Base-by-base conservation (phyloP, 2,888 invertebrate genomes). In the Scelioninae gen. 1 region DNA sequence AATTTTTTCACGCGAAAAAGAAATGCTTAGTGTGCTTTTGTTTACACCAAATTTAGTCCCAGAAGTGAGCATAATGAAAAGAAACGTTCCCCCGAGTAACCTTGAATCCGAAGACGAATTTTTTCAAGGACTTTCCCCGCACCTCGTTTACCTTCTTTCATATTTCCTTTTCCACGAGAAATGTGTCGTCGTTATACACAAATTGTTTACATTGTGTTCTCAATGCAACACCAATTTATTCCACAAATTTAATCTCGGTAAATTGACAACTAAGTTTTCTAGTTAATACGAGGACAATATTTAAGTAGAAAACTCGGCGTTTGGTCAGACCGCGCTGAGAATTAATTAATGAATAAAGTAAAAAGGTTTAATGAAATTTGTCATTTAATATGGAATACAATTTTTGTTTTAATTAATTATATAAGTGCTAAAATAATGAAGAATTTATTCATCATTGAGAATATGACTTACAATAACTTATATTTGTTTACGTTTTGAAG, bases 101-200 rank as follows among this genome's bases (percentile, higher is more conserved):
- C 72, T 72, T 72, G 60, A 60, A 60, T 60, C 63, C 58, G 85
- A 85, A 82, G 86, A 86, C 79, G 86, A 85, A 82, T 86, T 86
- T 79, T 90, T 9, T 47, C 47, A 8, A 47, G 16, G 47, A 9
- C n/a, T 13, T 2, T n/a, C 9, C n/a, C 6, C 11, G 85, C 29
- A 56, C 45, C 55, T 68, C 68, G 68, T 68, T 66, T 45, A 56
- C 68, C 56, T 47, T 47, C 56, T 32, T 45, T 15, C 45, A 47
- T 13, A 69, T 69, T 69, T 56, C 56, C 56, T 56, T 56, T 56
- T 47, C 16, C 32, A 6, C 10, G 13, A 15, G 31, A 69, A 55
- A 34, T 56, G 56, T 69, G 69, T 69, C 69, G 45, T 69, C 69
- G 56, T 56, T 56, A 34, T 34, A 13, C 47, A 47, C 56, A 56